Evolutionary conservation across 2,113 vertebrate genomes (phyloP), one percentile per base, ranked within the genome.

Genomic region (Rallus limicola): DNA sequence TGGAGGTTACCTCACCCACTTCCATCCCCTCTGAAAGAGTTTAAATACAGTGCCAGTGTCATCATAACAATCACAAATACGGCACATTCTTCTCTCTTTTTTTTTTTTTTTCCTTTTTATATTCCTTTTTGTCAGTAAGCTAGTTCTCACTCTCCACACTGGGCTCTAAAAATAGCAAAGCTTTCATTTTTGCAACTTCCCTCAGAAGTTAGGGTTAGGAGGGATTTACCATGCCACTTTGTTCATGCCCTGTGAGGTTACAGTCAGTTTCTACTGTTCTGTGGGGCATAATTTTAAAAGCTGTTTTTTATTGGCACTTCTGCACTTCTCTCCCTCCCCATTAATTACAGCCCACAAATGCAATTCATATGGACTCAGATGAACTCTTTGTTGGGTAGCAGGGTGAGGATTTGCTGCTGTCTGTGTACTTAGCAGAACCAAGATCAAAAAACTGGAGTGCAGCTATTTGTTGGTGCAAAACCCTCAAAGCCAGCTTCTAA

Each of bases 1-100:
- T 0, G 26, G 23, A 70, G 4, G 6, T 56, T 14, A 7, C 48
- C 40, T 88, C 0, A 0, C 5, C 38, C 1, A 0, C 26, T 86
- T 63, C 38, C 21, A 53, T 44, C 24, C 16, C 28, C 4, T 5
- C 59, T 46, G 42, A 29, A 38, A 53, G 5, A 1, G 3, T 24
- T 15, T 33, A 25, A 59, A 50, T 48, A 52, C 31, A 52, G 63
- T 69, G 21, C 52, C 44, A 63, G 11, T 53, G 60, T 34, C 68
- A 38, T 2, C 6, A 28, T 11, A 80, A 10, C 5, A n/a, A 38
- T 52, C 76, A 59, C 29, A 93, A 80, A 67, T 19, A 23, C n/a
- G 77, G 24, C 20, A 56, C 13, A 21, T 38, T 23, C 3, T 55
- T 67, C 8, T 11, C 13, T 38, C 9, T 55, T 9, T 17, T 13